Base-by-base conservation (phyloP, 2,888 invertebrate genomes). In the Hyalella azteca region DNA sequence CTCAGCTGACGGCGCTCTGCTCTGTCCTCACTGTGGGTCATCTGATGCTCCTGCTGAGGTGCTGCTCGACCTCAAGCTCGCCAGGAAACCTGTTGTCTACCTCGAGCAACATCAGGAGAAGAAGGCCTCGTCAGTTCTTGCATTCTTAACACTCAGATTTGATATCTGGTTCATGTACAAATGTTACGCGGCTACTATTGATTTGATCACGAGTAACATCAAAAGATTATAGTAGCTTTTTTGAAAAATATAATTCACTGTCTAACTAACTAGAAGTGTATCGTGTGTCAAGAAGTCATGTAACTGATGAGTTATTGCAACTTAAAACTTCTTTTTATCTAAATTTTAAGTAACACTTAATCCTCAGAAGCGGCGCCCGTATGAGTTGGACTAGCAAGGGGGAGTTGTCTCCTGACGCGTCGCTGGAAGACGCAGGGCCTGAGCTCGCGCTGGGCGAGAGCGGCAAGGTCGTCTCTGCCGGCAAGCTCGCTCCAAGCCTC, bases 1-100 rank as follows among this genome's bases (percentile, higher is more conserved):
- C 9, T 41, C 75, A 22, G 87, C 88, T 82, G 89, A 89, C 60
- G 89, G 89, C 50, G 89, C 90, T 81, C 88, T 88, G 60, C 87
- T 90, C 82, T 94, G 94, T 87, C 93, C 93, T 4, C 94, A 94
- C 87, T 94, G 94, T 87, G 93, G 92, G 7, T 76, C 88, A 88
- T 85, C 89, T 91, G 80, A 91, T 0, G 88, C 91, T 0, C 89
- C 91, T 54, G 88, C 88, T 78, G 91, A 91, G 86, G 91, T 93
- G 41, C 87, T 90, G 41, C 90, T 93, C 9, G 90, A 90, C 66
- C 91, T 93, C 90, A 91, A 91, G 86, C 91, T 92, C 78, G 89
- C 90, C 83, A 89, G 90, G 73, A 90, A 91, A 86, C 92, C 92
- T 48, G 90, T 92, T 84, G 91, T 91, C 87, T 89, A 92, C 86